A percentile compares a stretch with the other conserved stretches of the same genome.
These are phyloP conservation scores for Toxotes lorentzi DNA, from an alignment of 2,797 vertebrate species.

Conservation along the genomic window DNA sequence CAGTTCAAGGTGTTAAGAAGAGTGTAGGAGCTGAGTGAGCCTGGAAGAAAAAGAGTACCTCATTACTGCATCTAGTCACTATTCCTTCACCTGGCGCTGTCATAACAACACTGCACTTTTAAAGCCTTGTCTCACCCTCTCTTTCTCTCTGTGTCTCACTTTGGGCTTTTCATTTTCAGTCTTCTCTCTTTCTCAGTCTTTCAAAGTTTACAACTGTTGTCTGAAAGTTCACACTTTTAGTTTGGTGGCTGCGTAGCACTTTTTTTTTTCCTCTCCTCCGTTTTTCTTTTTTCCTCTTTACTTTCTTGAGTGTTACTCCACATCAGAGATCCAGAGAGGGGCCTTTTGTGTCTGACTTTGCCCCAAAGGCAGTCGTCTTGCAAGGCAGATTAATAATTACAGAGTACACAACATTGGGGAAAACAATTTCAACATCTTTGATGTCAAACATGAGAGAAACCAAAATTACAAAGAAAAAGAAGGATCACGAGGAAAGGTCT, in stretches of 20 bases:
- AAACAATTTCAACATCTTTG: conserved; percentile 87
- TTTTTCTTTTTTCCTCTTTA: conserved; percentile 55
- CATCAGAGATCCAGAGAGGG: conserved; percentile 83
- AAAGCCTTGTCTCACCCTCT: conserved; percentile 49
- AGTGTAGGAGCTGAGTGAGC: conserved; percentile 52
- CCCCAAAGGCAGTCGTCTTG: conserved; percentile 84
- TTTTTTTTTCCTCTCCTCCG: conserved; percentile 37
- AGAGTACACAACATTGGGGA: conserved; percentile 86
- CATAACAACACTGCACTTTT: conserved; percentile 60
- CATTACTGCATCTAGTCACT: conserved; percentile 73
- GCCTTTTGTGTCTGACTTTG: conserved; percentile 85
- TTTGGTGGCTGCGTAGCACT: conserved; percentile 69
- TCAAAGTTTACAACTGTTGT: conserved; percentile 74
- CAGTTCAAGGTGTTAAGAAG: conserved; percentile 64
- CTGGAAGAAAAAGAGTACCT: conserved; percentile 60
- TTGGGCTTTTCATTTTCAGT: conserved; percentile 53
- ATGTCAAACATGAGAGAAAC: conserved; percentile 87
- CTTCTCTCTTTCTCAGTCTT: conserved; percentile 51
- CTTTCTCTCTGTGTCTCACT: conserved; percentile 36
- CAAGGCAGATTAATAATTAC: conserved; percentile 88
- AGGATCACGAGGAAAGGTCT: conserved; percentile 80
- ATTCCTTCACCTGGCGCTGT: conserved; percentile 67
- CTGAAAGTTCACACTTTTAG: conserved; percentile 79
- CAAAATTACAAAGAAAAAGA: conserved; percentile 85
- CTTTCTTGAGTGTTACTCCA: conserved; percentile 72